Base-by-base conservation (phyloP, 2,113 vertebrate species). In the Eudyptes chrysolophus region DNA sequence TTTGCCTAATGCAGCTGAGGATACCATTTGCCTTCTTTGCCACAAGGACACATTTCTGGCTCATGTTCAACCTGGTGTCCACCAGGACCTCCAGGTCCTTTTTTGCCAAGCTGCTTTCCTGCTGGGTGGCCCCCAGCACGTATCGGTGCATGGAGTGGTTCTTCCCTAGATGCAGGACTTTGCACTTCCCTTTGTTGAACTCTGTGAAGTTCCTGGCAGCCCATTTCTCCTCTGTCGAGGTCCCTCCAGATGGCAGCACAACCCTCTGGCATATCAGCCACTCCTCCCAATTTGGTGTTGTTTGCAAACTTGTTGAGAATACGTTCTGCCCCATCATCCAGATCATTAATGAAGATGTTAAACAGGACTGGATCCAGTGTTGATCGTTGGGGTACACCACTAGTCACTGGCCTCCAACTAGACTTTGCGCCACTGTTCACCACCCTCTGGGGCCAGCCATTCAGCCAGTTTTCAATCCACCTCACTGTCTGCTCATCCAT, bases 81-180 rank as follows among this genome's bases (percentile, higher is more conserved):
- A 61, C 10, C 30, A 58, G 38, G 22, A 58, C 3, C 6, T 4
- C 10, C 27, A 49, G 5, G 22, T 26, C 22, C 27, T 40, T 66
- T 81, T 40, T 46, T 55, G 10, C 26, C n/a, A 38, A 71, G 24
- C 20, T 81, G 10, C 26, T 34, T 32, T 72, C 34, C 11, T 54
- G n/a, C 24, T 66, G 30, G n/a, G 38, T 4, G 26, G 46, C 13
- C 38, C 44, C 54, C 0, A 0, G 19, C 44, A 60, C 3, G 14
- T 77, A n/a, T 36, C 6, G 20, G 17, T n/a, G n/a, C 7, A 15
- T 17, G 24, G n/a, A 16, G 7, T 55, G 17, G 9, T 16, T 91
- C 46, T 61, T 46, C 22, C 27, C 15, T n/a, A 24, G 32, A 13
- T 61, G 40, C 12, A 71, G 27, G n/a, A 32, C 27, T 60, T 55